Base-by-base conservation (phyloP, 2,888 invertebrate genomes). In the Drosophila recens region DNA sequence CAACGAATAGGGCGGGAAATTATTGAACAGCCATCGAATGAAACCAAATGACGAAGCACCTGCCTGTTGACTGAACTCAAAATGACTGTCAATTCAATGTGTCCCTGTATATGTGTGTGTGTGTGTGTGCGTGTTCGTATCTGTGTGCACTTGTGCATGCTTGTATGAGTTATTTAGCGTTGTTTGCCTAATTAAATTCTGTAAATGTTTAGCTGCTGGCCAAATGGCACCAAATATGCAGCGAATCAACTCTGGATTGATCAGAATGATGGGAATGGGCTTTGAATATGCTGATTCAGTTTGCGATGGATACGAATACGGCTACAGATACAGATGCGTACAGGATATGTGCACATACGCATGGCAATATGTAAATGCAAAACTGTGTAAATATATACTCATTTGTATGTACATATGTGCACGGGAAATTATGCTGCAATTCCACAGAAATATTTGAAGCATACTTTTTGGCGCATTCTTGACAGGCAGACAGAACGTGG, bases 1-100 rank as follows among this genome's bases (percentile, higher is more conserved):
- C 69, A 67, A 45, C 42, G 45, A 49, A 59, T 59, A 59, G 38
- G 8, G 59, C 40, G 11, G n/a, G 42, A 49, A 67, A 70, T 57
- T 73, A 80, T 68, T 80, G 67, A 71, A 73, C 58, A 84, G 63
- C 70, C 67, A 67, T 70, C 65, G 70, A 72, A 49, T 67, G 65
- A 36, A 80, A 82, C 72, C 70, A 80, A 85, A 71, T 80, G 80
- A 72, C 72, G 75, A 69, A 81, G 78, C 78, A 81, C 72, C 73
- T 65, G 75, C 34, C 40, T 36, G 36, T 27, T 48, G 62, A 45
- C 58, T 49, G 30, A 58, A 67, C 70, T 43, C 62, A 64, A 82
- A 69, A 75, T 86, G 67, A 65, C 63, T 64, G 64, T 42, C 72
- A 79, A 52, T 45, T 33, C 27, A 13, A 42, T 65, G 45, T 33